These are phyloP conservation scores for Polyergus mexicanus DNA, from an alignment of 1,140 invertebrate genomes.

Conservation along the genomic window DNA sequence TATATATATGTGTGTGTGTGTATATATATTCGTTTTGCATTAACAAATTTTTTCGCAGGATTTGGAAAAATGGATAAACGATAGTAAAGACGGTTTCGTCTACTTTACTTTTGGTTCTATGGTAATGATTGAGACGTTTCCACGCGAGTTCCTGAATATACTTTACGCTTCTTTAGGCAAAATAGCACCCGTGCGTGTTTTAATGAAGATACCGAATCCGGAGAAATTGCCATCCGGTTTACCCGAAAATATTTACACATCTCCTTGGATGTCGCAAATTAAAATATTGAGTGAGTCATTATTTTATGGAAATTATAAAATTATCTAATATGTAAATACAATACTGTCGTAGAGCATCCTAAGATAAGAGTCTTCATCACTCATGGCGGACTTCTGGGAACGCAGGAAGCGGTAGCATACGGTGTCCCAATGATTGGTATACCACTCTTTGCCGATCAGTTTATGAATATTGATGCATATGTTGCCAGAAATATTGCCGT, in stretches of 20 bases:
- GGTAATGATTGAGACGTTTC: constrained; percentile 89
- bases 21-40: background rate
- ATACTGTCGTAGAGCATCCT: constrained; percentile 75
- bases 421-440: constrained; percentile 91
- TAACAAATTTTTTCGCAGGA: constrained; percentile 85
- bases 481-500: constrained; percentile 79
- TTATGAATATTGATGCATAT: constrained; percentile 86
- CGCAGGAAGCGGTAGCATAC: constrained; percentile 91
- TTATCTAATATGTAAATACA: background rate
- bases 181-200: constrained; percentile 79
- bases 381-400: constrained; percentile 91
- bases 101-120: constrained; percentile 92
- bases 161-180: constrained; percentile 88
- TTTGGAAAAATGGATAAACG: constrained; percentile 89
- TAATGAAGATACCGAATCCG: constrained; percentile 77
- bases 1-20: too few relatives aligned
- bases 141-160: constrained; percentile 87
- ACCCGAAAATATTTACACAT: constrained; percentile 64
- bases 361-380: constrained; percentile 89
- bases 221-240: constrained; percentile 68
- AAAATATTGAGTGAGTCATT: constrained; percentile 66
- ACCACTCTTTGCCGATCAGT: constrained; percentile 91
- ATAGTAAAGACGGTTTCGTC: constrained; percentile 90
- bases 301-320: constrained; percentile 24
- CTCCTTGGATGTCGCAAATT: constrained; percentile 58